phyloP scores from a whole-genome alignment of 2,888 invertebrate genomes.

The Neuroscelio doddi region DNA sequence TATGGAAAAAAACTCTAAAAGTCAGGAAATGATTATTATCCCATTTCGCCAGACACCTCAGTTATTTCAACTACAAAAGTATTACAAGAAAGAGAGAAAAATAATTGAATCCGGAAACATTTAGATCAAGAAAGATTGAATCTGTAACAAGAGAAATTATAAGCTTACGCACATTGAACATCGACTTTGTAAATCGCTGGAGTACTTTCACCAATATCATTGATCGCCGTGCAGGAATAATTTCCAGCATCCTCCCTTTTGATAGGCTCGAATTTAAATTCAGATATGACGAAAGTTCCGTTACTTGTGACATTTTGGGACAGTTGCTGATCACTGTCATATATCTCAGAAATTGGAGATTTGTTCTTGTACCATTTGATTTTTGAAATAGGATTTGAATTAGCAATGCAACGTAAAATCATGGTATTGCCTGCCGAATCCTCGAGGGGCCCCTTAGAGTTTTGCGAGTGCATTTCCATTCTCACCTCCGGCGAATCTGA shows the following conservation, averaged over 20 bases:
- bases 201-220: slow-evolving; percentile 78
- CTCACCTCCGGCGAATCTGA: slow-evolving; percentile 75
- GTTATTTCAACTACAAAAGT: too few relatives aligned
- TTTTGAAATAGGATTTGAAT: slow-evolving; percentile 75
- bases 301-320: slow-evolving; percentile 60
- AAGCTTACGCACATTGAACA: slow-evolving; percentile 74
- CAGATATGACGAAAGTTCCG: slow-evolving; percentile 65
- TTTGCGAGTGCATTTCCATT: slow-evolving; percentile 73
- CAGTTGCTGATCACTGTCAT: not conserved
- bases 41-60: too few relatives aligned
- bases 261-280: slow-evolving; percentile 75
- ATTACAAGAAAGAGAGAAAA: too few relatives aligned
- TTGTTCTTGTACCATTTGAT: slow-evolving; percentile 74
- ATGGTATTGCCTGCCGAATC: slow-evolving; percentile 74
- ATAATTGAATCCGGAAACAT: not conserved
- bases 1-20: too few relatives aligned
- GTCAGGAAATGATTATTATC: too few relatives aligned
- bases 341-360: slow-evolving; percentile 44
- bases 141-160: not conserved
- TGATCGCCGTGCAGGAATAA: slow-evolving; percentile 90
- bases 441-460: slow-evolving; percentile 71
- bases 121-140: not conserved
- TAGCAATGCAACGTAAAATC: slow-evolving; percentile 74
- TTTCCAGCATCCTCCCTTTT: slow-evolving; percentile 79
- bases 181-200: slow-evolving; percentile 74